phyloP scores from a whole-genome alignment of 1,140 invertebrate genomes.

The Calosoma granatense region DNA sequence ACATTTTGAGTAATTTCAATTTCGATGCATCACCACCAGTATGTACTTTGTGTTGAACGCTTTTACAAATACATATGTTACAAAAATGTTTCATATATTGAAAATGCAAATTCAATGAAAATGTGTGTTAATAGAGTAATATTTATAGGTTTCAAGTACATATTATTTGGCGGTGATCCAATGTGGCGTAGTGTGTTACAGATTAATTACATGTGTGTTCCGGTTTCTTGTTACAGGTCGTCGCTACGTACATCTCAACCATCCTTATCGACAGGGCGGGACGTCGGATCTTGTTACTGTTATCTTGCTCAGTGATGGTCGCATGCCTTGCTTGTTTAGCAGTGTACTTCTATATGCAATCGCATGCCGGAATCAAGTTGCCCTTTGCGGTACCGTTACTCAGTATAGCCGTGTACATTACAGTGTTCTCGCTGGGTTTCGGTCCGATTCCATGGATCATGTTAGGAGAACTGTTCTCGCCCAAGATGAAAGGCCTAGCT shows the following conservation, averaged over 20 bases:
- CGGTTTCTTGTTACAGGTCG: slow-evolving; percentile 33
- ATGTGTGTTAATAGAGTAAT: too few relatives aligned
- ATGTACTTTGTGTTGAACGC: too few relatives aligned
- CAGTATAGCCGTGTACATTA: slow-evolving; percentile 61
- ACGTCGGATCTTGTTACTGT: slow-evolving; percentile 42
- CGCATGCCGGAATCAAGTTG: slow-evolving; percentile 13
- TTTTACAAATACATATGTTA: too few relatives aligned
- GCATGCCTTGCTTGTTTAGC: slow-evolving; percentile 32
- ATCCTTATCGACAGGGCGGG: slow-evolving; percentile 38
- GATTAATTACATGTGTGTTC: too few relatives aligned
- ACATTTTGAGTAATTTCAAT: too few relatives aligned
- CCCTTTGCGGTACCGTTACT: slow-evolving; percentile 43
- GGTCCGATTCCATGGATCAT: slow-evolving; percentile 41
- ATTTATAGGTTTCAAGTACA: too few relatives aligned
- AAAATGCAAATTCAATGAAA: too few relatives aligned
- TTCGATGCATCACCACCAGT: too few relatives aligned
- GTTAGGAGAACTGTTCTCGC: slow-evolving; percentile 34
- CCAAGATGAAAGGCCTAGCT: slow-evolving; percentile 42
- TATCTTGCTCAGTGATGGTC: slow-evolving; percentile 38
- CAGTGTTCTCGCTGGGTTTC: slow-evolving; percentile 54
- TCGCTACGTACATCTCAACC: slow-evolving; percentile 36
- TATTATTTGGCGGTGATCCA: too few relatives aligned
- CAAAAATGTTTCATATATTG: too few relatives aligned
- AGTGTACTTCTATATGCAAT: slow-evolving; percentile 33
- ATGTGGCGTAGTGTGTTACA: too few relatives aligned